Conservation (phyloP, 2,113 vertebrate species). For the Cebidichthys violaceus region DNA sequence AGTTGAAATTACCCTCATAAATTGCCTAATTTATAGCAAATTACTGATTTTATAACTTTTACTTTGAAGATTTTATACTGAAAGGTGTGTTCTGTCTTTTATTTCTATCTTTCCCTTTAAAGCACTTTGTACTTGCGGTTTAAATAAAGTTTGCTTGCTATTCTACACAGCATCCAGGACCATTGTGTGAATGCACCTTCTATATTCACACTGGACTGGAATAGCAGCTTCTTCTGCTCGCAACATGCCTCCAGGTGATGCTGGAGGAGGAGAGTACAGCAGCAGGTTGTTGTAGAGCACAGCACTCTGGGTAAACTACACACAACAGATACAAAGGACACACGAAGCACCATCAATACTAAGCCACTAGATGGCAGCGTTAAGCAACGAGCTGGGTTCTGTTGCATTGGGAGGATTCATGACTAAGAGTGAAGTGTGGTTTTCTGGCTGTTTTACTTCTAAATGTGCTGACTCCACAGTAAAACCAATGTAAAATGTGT, state of each 20-base stretch:
- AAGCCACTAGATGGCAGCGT: conserved; percentile 49
- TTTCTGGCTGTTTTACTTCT: neutral
- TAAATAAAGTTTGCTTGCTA: neutral
- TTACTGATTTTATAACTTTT: neutral
- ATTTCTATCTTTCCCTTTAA: neutral
- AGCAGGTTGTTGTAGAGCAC: conserved; percentile 48
- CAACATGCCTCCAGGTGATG: neutral
- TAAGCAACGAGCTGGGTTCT: neutral
- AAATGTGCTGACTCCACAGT: no score
- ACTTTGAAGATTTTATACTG: neutral
- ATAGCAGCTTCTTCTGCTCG: neutral
- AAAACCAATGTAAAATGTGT: neutral
- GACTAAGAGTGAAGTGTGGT: neutral
- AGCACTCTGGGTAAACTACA: conserved; percentile 21
- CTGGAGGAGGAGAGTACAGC: conserved; percentile 16
- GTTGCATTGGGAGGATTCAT: neutral
- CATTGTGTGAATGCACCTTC: conserved; percentile 32
- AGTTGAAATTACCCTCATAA: neutral
- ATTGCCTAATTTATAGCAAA: neutral
- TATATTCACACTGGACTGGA: neutral
- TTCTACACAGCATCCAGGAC: neutral
- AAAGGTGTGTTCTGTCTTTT: no score
- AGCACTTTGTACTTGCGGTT: neutral
- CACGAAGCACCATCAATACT: neutral
- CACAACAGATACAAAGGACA: neutral